Evolutionary conservation across 2,797 vertebrate genomes (phyloP).

Genomic region (Tinamus major): DNA sequence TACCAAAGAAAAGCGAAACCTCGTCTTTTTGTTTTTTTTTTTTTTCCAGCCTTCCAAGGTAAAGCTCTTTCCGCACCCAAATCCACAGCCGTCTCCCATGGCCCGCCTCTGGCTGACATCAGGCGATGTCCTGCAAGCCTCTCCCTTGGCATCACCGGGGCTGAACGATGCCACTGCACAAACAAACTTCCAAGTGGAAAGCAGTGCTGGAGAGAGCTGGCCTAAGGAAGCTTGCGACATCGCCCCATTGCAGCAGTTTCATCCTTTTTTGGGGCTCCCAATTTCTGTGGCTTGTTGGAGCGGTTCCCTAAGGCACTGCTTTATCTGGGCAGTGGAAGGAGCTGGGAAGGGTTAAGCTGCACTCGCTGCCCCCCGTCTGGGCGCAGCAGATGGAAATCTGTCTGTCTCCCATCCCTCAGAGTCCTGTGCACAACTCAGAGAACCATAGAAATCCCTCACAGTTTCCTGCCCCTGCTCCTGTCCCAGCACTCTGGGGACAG

Average conservation of each 20-base stretch:
- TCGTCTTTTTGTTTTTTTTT: neutral
- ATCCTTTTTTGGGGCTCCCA: neutral
- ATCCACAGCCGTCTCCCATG: neutral
- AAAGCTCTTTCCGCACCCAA: neutral
- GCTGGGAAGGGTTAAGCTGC: slow-evolving; percentile 45
- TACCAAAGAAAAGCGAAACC: neutral
- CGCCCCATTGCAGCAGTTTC: neutral
- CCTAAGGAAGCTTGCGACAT: neutral
- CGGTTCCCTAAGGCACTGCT: neutral
- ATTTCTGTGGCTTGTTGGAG: neutral
- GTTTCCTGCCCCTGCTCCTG: slow-evolving; percentile 38
- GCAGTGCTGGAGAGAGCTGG: neutral
- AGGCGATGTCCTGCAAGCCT: neutral
- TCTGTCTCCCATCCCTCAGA: slow-evolving; percentile 67
- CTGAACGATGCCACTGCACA: slow-evolving; percentile 23
- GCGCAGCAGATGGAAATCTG: slow-evolving; percentile 68
- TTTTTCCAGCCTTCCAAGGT: neutral
- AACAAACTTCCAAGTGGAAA: slow-evolving; percentile 59
- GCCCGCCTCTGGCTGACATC: neutral
- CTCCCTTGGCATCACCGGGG: neutral
- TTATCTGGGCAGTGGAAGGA: neutral
- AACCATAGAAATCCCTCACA: slow-evolving; percentile 45
- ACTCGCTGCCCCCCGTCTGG: neutral
- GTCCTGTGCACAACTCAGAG: slow-evolving; percentile 63
- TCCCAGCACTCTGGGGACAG: too few relatives aligned